Evolutionary conservation across 2,888 invertebrate species (phyloP).

Genomic region (Synergus gifuensis): DNA sequence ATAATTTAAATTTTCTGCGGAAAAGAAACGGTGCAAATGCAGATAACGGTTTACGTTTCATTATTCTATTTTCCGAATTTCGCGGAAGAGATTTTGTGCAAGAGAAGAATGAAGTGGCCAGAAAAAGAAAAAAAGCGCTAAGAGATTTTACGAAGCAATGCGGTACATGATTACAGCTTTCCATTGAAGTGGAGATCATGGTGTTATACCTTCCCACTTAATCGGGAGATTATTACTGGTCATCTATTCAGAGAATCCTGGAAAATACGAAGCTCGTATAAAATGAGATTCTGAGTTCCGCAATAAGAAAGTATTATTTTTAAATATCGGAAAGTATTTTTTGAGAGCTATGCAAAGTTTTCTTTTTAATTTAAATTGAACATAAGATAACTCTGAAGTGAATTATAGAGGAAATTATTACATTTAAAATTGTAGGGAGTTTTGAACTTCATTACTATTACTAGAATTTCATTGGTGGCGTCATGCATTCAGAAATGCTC

Average conservation of each 20-base stretch:
- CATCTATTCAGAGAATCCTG: neutral
- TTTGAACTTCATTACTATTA: neutral
- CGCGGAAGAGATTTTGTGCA: neutral
- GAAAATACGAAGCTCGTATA: neutral
- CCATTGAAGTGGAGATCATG: neutral
- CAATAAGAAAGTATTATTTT: neutral
- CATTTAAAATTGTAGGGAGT: neutral
- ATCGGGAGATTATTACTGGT: neutral
- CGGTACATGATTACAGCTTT: conserved; percentile 11
- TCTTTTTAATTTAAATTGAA: neutral
- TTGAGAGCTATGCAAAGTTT: neutral
- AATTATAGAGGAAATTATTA: neutral
- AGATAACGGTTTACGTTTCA: neutral
- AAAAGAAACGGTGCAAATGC: neutral
- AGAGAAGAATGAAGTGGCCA: neutral
- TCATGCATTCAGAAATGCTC: neutral
- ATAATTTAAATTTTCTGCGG: neutral
- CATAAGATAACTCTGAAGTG: neutral
- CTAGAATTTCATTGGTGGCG: neutral
- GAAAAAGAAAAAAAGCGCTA: neutral
- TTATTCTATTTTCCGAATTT: neutral
- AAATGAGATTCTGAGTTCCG: neutral
- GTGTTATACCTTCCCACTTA: conserved; percentile 13
- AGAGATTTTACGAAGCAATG: conserved; percentile 18
- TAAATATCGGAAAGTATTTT: neutral